These are phyloP conservation scores for Semibalanus balanoides DNA, from an alignment of 1,140 invertebrate species.

Conservation along the genomic window DNA sequence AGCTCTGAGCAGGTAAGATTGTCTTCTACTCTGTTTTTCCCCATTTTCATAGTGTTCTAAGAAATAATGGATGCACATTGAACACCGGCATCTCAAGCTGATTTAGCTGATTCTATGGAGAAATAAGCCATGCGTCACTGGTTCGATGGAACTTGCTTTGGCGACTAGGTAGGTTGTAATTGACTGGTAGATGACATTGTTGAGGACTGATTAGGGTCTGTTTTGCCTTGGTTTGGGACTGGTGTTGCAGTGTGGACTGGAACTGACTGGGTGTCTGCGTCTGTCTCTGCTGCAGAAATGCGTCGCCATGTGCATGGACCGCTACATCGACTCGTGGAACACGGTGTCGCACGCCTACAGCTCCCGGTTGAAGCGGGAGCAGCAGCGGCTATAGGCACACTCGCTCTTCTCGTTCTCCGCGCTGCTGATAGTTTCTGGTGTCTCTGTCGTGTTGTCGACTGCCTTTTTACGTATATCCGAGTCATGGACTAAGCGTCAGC, in stretches of 20 bases:
- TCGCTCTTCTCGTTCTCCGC: too few relatives aligned
- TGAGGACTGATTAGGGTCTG: too few relatives aligned
- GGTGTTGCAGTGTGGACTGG: too few relatives aligned
- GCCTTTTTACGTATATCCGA: not conserved
- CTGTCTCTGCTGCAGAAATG: slow-evolving; percentile 60
- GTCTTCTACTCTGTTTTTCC: not conserved
- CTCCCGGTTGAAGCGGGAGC: slow-evolving; percentile 59
- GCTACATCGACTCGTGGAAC: slow-evolving; percentile 93
- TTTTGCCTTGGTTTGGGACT: too few relatives aligned
- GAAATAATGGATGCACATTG: too few relatives aligned
- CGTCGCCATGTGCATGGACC: slow-evolving; percentile 92
- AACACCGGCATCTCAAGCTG: too few relatives aligned
- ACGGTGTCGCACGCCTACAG: slow-evolving; percentile 72
- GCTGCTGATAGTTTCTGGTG: not conserved
- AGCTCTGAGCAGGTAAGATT: slow-evolving; percentile 74
- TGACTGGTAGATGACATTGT: too few relatives aligned
- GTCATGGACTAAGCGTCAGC: not conserved
- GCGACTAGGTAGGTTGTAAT: too few relatives aligned
- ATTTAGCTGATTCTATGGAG: too few relatives aligned
- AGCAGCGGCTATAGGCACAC: slow-evolving; percentile 11
- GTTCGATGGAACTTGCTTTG: too few relatives aligned
- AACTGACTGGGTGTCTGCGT: not conserved
- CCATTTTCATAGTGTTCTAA: not conserved
- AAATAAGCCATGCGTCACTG: too few relatives aligned
- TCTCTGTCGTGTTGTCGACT: not conserved